These are phyloP conservation scores for Xiphophorus hellerii DNA, from an alignment of 2,113 vertebrate species.

Conservation along the genomic window DNA sequence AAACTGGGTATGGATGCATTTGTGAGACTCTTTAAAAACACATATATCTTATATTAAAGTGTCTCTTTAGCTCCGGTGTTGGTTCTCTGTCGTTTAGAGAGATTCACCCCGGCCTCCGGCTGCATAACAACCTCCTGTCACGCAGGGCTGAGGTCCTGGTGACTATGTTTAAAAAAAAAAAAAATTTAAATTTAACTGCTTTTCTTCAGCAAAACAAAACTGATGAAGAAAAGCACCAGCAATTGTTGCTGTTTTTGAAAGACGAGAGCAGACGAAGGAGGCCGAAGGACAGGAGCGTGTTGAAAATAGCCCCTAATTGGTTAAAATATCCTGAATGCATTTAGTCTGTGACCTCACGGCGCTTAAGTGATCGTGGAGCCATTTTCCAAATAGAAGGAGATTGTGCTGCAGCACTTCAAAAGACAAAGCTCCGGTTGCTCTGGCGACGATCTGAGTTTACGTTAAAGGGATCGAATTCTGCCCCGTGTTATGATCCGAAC, in stretches of 20 bases:
- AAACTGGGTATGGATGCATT: too few relatives aligned
- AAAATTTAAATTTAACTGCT: slow-evolving; percentile 14
- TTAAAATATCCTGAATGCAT: slow-evolving; percentile 30
- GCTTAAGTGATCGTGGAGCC: slow-evolving; percentile 31
- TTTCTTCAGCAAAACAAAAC: slow-evolving; percentile 25
- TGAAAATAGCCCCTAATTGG: slow-evolving; percentile 16
- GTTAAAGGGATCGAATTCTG: background rate
- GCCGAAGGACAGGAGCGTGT: background rate
- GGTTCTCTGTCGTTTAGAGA: slow-evolving; percentile 34
- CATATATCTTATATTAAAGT: background rate
- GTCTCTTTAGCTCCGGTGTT: background rate
- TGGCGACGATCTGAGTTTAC: background rate
- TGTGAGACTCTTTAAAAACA: too few relatives aligned
- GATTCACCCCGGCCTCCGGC: slow-evolving; percentile 28
- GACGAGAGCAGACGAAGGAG: background rate
- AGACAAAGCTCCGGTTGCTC: slow-evolving; percentile 19
- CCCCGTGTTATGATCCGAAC: background rate
- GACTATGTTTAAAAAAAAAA: slow-evolving; percentile 29
- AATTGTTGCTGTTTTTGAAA: slow-evolving; percentile 1
- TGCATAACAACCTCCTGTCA: slow-evolving; percentile 55
- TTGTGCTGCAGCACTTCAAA: background rate
- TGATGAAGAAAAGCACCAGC: background rate
- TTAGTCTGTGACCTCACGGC: slow-evolving; percentile 36
- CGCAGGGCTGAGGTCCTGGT: slow-evolving; percentile 18
- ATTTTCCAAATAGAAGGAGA: slow-evolving; percentile 17